Evolutionary conservation across 2,113 vertebrate species (phyloP).

Genomic region (Cynopterus brachyotis): DNA sequence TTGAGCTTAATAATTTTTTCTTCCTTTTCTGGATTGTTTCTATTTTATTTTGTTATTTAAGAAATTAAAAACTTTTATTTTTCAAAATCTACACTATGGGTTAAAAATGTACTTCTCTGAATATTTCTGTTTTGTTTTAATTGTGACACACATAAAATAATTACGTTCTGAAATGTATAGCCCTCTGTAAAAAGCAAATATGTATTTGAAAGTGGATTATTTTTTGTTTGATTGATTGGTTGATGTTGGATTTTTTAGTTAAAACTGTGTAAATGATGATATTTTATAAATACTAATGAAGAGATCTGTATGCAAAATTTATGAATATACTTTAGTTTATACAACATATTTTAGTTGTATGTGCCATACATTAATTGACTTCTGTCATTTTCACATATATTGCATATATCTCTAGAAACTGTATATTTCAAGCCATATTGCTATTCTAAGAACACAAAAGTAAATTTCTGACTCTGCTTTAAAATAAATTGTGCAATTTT

Average conservation of each 20-base stretch:
- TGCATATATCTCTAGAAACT: not conserved
- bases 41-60: slow-evolving; percentile 15
- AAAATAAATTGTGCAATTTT: not conserved
- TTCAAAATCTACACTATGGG: not conserved
- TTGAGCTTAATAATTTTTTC: not conserved
- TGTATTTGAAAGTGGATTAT: not conserved
- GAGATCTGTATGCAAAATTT: not conserved
- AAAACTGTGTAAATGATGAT: not conserved
- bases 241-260: not conserved
- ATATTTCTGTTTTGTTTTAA: slow-evolving; percentile 21
- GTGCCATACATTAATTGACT: not conserved
- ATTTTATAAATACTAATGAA: not conserved
- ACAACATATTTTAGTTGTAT: not conserved
- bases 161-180: not conserved
- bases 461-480: not conserved
- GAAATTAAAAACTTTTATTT: not conserved
- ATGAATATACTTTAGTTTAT: not conserved
- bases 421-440: not conserved
- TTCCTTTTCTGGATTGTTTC: not conserved
- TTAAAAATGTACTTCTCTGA: not conserved
- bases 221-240: no score
- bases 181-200: not conserved
- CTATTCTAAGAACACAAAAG: not conserved
- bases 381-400: not conserved
- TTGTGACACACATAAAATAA: slow-evolving; percentile 19